These are phyloP conservation scores for Hirtodrosophila confusa DNA, from an alignment of 2,888 invertebrate genomes.

Conservation along the genomic window DNA sequence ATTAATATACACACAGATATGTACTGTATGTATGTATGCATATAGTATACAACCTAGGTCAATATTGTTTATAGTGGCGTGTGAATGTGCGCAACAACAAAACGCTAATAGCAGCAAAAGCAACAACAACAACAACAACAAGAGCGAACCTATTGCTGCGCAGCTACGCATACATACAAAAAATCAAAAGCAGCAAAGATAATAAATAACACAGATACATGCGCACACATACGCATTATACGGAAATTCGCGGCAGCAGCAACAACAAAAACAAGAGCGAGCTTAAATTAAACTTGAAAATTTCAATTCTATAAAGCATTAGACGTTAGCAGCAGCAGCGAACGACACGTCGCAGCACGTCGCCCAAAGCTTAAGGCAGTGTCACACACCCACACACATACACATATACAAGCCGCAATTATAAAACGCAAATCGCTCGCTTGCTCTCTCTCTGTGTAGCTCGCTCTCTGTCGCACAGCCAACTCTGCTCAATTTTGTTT, in stretches of 20 bases:
- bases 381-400: constrained; percentile 42
- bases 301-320: constrained; percentile 36
- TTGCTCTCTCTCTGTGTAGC: neutral
- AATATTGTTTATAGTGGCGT: constrained; percentile 83
- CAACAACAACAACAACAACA: constrained; percentile 24
- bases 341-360: constrained; percentile 24
- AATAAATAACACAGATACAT: constrained; percentile 32
- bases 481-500: constrained; percentile 9
- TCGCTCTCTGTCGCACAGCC: constrained; percentile 14
- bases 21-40: constrained; percentile 10
- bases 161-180: constrained; percentile 30
- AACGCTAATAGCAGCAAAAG: constrained; percentile 33
- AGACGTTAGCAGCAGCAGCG: constrained; percentile 33
- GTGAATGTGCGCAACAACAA: constrained; percentile 69
- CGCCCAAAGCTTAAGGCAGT: constrained; percentile 33
- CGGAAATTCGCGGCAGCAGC: constrained; percentile 48
- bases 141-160: constrained; percentile 33
- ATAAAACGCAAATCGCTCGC: constrained; percentile 35
- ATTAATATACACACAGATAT: constrained; percentile 19
- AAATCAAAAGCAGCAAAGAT: constrained; percentile 44
- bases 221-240: constrained; percentile 25
- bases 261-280: constrained; percentile 28
- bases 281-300: constrained; percentile 68
- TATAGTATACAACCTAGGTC: constrained; percentile 81
- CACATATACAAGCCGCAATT: constrained; percentile 24